Base-by-base conservation (phyloP, 2,797 vertebrate species). In the Stomatorhinus walkeri region DNA sequence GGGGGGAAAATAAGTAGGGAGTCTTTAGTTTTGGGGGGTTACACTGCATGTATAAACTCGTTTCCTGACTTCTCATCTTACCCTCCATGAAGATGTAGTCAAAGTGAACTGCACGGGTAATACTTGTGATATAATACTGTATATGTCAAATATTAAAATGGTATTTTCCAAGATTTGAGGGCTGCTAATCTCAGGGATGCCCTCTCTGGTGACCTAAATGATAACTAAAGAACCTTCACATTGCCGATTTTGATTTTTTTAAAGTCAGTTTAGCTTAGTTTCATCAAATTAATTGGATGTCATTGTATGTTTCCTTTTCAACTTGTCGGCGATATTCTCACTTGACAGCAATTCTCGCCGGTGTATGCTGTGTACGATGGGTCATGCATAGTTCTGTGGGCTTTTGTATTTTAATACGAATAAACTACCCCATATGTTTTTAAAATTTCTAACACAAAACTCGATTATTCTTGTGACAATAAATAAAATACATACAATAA, bases 391-490 rank as follows among this genome's bases (percentile, higher is more conserved):
- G 40, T 91, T 84, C 87, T 89, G 88, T 89, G 90, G 16, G 86
- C 89, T 89, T 87, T 76, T 86, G 43, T 89, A 51, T 51, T 56
- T 54, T 72, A 51, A 88, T 81, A 49, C 48, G 52, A 91, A 91
- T 87, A 91, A 90, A 85, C 90, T 89, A 76, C 89, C 90, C 64
- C 89, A 90, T 87, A 88, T 91, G 91, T 22, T 90, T 92, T 92
- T 91, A 89, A 61, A 90, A 89, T 91, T 91, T 93, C 89, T 90
- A 89, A 91, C 89, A 90, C 90, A 92, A 90, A 89, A 85, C 92
- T 89, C 91, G 86, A 91, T 89, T 91, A 91, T 92, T 92, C 87
- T 90, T 91, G 90, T 91, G 87, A 89, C 89, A 92, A 92, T 92
- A 92, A 93, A 68, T 85, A 52, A 92, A 93, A 68, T 68, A 22